phyloP scores from a whole-genome alignment of 2,797 vertebrate species.

The Tokudaia muenninki region DNA sequence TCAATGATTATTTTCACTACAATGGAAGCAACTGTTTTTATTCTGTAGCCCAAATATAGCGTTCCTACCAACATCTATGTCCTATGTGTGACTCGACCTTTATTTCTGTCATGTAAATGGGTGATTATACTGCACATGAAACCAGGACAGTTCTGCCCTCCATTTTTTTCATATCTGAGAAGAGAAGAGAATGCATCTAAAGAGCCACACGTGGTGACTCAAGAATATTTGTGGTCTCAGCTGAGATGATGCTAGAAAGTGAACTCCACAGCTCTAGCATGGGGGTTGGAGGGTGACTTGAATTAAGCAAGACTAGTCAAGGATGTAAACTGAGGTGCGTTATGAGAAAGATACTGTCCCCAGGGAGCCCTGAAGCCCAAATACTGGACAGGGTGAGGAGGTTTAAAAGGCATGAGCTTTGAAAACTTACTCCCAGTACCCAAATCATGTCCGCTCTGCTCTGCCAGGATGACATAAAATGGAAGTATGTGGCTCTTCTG shows the following conservation, averaged over 20 bases:
- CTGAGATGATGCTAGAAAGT: not conserved
- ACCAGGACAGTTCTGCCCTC: constrained; percentile 89
- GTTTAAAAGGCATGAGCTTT: constrained; percentile 78
- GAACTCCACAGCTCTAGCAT: constrained; percentile 52
- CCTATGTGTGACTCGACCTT: constrained; percentile 95
- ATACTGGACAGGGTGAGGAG: constrained; percentile 58
- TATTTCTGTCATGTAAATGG: constrained; percentile 91
- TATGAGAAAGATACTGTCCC: not conserved
- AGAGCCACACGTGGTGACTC: constrained; percentile 87
- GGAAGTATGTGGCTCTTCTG: constrained; percentile 47
- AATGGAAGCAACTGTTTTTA: constrained; percentile 84
- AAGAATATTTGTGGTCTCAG: constrained; percentile 71
- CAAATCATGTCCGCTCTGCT: not conserved
- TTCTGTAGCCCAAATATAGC: constrained; percentile 85
- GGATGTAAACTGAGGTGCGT: not conserved
- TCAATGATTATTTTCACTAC: constrained; percentile 86
- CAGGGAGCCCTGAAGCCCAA: not conserved
- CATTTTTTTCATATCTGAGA: constrained; percentile 89
- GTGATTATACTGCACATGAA: constrained; percentile 91
- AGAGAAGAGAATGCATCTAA: constrained; percentile 87
- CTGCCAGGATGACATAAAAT: constrained; percentile 32
- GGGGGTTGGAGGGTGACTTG: constrained; percentile 17
- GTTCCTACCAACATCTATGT: constrained; percentile 89
- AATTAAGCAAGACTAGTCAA: constrained; percentile 21
- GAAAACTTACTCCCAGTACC: constrained; percentile 25